Evolutionary conservation across 1,140 invertebrate species (phyloP).

Genomic region (Trichogramma pretiosum): DNA sequence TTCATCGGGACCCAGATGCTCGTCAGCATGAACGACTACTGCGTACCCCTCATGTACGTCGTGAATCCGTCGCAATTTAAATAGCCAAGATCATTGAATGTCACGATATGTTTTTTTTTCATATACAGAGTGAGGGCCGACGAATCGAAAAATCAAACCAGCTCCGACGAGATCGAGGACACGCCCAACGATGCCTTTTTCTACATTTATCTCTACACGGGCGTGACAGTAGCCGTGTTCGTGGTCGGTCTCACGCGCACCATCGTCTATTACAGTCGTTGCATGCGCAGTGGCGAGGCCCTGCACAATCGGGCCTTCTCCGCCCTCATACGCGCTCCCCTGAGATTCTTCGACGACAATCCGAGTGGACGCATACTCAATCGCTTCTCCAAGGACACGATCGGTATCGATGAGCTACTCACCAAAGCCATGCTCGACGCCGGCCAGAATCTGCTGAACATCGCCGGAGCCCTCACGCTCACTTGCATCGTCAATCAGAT

Average conservation of each 20-base stretch:
- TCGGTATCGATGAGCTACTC: constrained; percentile 77
- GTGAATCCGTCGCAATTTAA: constrained; percentile 7
- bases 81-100: too few relatives aligned
- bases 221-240: constrained; percentile 44
- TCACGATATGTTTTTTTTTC: too few relatives aligned
- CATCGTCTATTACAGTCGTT: constrained; percentile 55
- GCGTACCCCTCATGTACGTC: constrained; percentile 56
- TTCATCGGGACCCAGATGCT: constrained; percentile 53
- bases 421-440: constrained; percentile 72
- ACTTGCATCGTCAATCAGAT: constrained; percentile 65
- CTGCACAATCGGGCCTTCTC: constrained; percentile 63
- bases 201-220: constrained; percentile 47
- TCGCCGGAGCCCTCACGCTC: constrained; percentile 55
- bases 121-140: too few relatives aligned
- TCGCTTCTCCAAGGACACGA: constrained; percentile 70
- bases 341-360: constrained; percentile 74
- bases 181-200: too few relatives aligned
- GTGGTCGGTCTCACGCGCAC: constrained; percentile 44
- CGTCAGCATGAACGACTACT: constrained; percentile 59
- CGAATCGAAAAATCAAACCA: too few relatives aligned
- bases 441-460: constrained; percentile 56
- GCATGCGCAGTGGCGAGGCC: constrained; percentile 54
- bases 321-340: constrained; percentile 48
- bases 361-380: constrained; percentile 66
- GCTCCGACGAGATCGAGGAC: too few relatives aligned